These are phyloP conservation scores for Trichopoda pennipes DNA, from an alignment of 2,888 invertebrate genomes.

Conservation along the genomic window DNA sequence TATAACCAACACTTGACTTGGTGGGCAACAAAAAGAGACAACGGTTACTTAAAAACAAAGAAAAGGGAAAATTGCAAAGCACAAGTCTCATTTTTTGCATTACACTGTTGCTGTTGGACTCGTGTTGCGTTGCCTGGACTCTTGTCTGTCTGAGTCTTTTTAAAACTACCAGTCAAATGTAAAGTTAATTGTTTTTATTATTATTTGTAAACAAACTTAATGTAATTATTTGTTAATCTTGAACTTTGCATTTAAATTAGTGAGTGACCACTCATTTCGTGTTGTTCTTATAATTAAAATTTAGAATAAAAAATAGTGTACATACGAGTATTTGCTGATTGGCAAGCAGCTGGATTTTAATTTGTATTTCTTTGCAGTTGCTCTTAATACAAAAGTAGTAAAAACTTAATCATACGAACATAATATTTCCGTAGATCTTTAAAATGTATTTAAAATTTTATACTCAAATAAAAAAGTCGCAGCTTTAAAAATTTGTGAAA, in stretches of 20 bases:
- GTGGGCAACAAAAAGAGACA: no score
- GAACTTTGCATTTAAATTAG: slow-evolving; percentile 62
- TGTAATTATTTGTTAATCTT: slow-evolving; percentile 53
- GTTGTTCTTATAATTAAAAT: slow-evolving; percentile 57
- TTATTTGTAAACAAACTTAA: slow-evolving; percentile 24
- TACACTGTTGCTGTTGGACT: no score
- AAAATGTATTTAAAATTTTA: no score
- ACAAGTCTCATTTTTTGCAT: no score
- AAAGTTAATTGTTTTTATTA: slow-evolving; percentile 7
- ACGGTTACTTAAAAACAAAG: no score
- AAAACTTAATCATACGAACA: no score
- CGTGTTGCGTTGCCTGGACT: no score
- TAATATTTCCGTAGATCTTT: no score
- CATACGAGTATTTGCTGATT: slow-evolving; percentile 41
- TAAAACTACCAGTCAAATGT: neutral
- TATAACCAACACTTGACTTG: no score
- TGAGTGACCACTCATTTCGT: slow-evolving; percentile 58
- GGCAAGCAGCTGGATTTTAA: slow-evolving; percentile 42
- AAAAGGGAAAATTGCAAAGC: no score
- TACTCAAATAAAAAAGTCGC: no score
- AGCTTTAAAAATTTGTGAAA: no score
- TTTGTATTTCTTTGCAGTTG: neutral
- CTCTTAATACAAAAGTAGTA: neutral
- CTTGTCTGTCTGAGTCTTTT: neutral
- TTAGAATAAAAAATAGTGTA: slow-evolving; percentile 39